phyloP scores from a whole-genome alignment of 2,888 invertebrate genomes.

The Chloromyia formosa region DNA sequence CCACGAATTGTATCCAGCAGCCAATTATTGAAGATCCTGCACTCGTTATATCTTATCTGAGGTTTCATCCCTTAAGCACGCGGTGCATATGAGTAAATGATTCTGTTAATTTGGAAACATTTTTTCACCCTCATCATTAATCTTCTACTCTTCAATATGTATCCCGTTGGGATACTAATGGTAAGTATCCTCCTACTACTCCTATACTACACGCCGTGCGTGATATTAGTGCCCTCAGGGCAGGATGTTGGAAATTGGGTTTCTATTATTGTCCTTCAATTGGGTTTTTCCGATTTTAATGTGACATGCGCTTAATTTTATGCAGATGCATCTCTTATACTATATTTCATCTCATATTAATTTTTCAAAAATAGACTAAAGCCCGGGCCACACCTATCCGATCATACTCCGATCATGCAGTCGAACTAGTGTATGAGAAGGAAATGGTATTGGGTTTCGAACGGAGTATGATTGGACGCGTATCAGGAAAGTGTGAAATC shows the following conservation, averaged over 20 bases:
- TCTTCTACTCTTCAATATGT: not conserved
- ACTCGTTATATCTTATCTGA: not conserved
- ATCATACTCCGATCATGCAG: too few species aligned
- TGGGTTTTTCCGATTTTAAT: not conserved
- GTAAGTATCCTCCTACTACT: too few species aligned
- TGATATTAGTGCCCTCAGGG: not conserved
- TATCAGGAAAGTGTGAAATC: too few species aligned
- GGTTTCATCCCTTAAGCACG: constrained; percentile 4
- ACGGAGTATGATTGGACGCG: too few species aligned
- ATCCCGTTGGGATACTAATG: not conserved
- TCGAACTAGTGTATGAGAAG: too few species aligned
- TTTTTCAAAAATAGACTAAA: too few species aligned
- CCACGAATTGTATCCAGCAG: not conserved
- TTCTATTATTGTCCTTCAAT: not conserved
- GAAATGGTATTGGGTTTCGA: too few species aligned
- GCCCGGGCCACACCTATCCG: too few species aligned
- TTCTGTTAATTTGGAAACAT: not conserved
- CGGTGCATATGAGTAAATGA: not conserved
- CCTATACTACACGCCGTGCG: too few species aligned
- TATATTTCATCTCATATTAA: too few species aligned
- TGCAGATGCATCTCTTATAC: too few species aligned
- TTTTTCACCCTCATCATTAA: not conserved
- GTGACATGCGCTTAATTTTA: too few species aligned
- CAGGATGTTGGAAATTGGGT: not conserved
- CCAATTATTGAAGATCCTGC: not conserved